Base-by-base conservation (phyloP, 92 coral and sea anemone genomes). In the Palythoa grandiflora region DNA sequence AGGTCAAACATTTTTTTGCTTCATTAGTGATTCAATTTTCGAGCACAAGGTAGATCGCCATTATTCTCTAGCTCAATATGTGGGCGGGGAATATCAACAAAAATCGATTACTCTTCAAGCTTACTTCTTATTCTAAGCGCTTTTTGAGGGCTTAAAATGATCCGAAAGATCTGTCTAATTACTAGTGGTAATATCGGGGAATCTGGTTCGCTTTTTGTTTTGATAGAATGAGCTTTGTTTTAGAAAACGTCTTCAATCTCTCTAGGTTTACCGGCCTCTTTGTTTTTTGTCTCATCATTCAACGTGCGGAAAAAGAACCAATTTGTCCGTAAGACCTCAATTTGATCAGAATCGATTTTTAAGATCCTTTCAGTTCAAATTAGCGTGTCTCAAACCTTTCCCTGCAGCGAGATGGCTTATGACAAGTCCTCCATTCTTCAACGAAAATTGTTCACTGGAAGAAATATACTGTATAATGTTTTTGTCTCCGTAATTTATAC, bases 71-170 rank as follows among this genome's bases (percentile, higher is more conserved):
- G 35, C 15, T 38, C 16, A 59, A 39, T 9, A 37, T 15, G 15
- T 2, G 84, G 84, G 84, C 37, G 84, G 84, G 40, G 72, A 8
- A 39, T 53, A 37, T 19, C 9, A 39, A 79, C 84, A 79, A 61
- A 59, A 40, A 17, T 5, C 9, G 73, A 51, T 35, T 13, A 28
- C 38, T 79, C 10, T 36, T 4, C 14, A n/a, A 40, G 72, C 59
- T 39, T 61, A 37, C 2, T 60, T 68, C 38, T 16, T 38, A 54
- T 44, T 79, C 21, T 12, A 61, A 61, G 17, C 4, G 35, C 17
- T 61, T 21, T 28, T 8, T 17, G 9, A 35, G 40, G 16, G 73
- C 54, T 79, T 61, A 79, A 54, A 14, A 40, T 47, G 59, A 79
- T 79, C 51, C 38, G 9, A 59, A 79, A 61, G 57, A 60, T 9